Base-by-base conservation (phyloP, 2,113 vertebrate species). In the Chitala chitala region DNA sequence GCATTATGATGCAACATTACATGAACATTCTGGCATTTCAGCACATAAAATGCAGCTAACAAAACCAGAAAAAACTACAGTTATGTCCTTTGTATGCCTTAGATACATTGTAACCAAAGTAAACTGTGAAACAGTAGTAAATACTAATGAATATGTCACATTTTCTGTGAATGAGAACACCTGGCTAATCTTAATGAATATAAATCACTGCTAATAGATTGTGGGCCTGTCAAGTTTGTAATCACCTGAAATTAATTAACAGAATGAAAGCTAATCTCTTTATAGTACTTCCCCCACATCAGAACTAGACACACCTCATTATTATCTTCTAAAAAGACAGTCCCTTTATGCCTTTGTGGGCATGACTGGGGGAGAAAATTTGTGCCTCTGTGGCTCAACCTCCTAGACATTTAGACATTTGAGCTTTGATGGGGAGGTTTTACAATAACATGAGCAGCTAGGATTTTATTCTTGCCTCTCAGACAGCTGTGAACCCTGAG, bases 241-340 rank as follows among this genome's bases (percentile, higher is more conserved):
- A 85, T 85, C 76, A 73, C 76, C 66, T 46, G 33, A 81, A 80
- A 82, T 76, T 81, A 84, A 88, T 88, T 87, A 85, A 72, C 71
- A 58, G 71, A 87, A 86, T 86, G 68, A 83, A 81, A 84, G 81
- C 77, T 82, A 80, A 82, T 76, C 54, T 84, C 82, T 77, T 77
- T 69, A 76, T 40, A 68, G 79, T 75, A 69, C 68, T 78, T 63
- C 72, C 78, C 74, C 71, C 54, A n/a, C 59, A 63, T 38, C 38
- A 33, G 12, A n/a, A 40, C 76, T 74, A 56, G 55, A 15, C 58
- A 22, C 10, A 69, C 42, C 40, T 77, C 31, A 58, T 69, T 33
- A 42, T 64, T 77, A 20, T 40, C 20, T 69, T 66, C 13, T 59
- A 38, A 20, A n/a, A n/a, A 51, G 24, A n/a, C 64, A 55, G 13